These are phyloP conservation scores for Frankliniella intonsa DNA, from an alignment of 2,888 invertebrate genomes.

Conservation along the genomic window DNA sequence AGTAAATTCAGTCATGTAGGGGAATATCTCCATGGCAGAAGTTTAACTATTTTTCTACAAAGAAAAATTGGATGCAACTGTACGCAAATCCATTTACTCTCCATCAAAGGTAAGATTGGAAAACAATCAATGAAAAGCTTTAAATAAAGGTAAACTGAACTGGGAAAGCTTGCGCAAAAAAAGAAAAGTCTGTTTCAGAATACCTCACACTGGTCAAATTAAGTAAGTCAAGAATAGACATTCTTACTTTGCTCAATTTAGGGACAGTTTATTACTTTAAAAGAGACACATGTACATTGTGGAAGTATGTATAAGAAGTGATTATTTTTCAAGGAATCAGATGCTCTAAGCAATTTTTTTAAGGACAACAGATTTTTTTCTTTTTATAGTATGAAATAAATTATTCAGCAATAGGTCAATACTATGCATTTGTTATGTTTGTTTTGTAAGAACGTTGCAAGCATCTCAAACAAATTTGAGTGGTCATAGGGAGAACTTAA, in stretches of 20 bases:
- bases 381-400: not conserved
- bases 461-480: slow-evolving; percentile 4
- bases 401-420: no score
- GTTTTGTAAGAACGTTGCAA: not conserved
- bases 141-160: not conserved
- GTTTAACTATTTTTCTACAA: not conserved
- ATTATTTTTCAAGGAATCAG: not conserved
- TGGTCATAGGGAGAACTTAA: not conserved
- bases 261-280: slow-evolving; percentile 6
- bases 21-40: slow-evolving; percentile 23
- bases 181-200: not conserved
- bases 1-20: slow-evolving; percentile 23
- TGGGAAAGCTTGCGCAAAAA: not conserved
- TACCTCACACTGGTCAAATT: not conserved
- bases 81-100: not conserved
- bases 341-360: not conserved
- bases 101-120: not conserved
- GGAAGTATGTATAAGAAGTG: slow-evolving; percentile 5
- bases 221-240: slow-evolving; percentile 13
- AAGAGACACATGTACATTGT: slow-evolving; percentile 14
- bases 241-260: not conserved
- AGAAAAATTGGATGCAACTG: slow-evolving; percentile 2
- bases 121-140: not conserved
- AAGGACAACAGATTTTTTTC: not conserved
- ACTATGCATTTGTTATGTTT: not conserved